Base-by-base conservation (phyloP, 2,797 vertebrate genomes). In the Mormyrops boulengeri region DNA sequence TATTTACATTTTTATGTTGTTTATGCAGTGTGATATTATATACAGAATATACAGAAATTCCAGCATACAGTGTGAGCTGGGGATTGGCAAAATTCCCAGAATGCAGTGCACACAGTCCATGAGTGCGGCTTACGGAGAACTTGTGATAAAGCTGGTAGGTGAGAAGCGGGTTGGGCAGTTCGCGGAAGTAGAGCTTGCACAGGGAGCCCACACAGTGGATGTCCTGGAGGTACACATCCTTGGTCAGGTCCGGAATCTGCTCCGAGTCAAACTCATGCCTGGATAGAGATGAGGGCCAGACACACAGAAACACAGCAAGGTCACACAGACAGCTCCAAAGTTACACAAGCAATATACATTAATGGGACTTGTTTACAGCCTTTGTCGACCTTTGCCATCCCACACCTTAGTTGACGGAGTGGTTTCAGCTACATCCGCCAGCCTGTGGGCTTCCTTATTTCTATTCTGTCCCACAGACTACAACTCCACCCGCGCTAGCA, bases 231-330 rank as follows among this genome's bases (percentile, higher is more conserved):
- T 98, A 99, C 7, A 96, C 94, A 17, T 99, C 99, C 94, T 97
- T 98, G 2, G 96, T 98, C 93, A 99, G 94, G 96, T 99, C 98
- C 69, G 99, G 99, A 90, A 99, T 96, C 93, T 99, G 98, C 90
- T 99, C 98, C 0, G 98, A 99, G 93, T 99, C 98, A 95, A 99
- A 99, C 94, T 99, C 98, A 2, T 99, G 98, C 91, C 98, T 99
- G 91, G 12, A 89, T 88, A 88, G 0, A 86, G 50, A 89, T 57
- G n/a, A 73, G 38, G 38, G 73, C 5, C 77, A 55, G 41, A 86
- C 50, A 26, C 30, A 38, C 11, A 82, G 55, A 30, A 60, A 57
- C 34, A 86, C 82, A 86, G 12, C 7, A 41, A 34, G 53, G 50
- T 57, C 52, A 22, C 47, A 80, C 73, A 80, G 17, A 7, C 41